These are phyloP conservation scores for Microcebus lehilahytsara DNA, from an alignment of 2,113 vertebrate genomes.

Conservation along the genomic window DNA sequence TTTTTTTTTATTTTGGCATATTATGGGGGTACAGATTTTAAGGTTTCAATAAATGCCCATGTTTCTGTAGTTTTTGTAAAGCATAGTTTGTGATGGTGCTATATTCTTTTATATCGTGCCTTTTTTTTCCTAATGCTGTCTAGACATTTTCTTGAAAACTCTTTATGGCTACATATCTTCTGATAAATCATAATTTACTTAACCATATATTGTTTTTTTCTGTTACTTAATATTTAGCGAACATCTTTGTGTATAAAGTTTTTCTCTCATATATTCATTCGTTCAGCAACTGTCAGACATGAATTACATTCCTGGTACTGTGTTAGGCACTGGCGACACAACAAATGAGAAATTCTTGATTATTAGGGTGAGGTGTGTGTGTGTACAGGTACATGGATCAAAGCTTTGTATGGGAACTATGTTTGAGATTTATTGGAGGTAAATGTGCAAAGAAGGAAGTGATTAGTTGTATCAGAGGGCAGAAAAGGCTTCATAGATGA, in stretches of 20 bases:
- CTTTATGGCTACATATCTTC: neutral
- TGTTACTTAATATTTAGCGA: neutral
- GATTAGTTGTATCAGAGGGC: neutral
- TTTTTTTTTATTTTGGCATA: too few relatives aligned
- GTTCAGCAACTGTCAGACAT: neutral
- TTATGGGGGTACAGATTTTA: too few relatives aligned
- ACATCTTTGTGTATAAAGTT: neutral
- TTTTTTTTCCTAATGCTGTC: neutral
- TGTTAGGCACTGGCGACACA: neutral
- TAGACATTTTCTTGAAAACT: neutral
- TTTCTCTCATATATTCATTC: neutral
- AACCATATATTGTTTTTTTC: neutral
- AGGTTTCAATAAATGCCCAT: too few relatives aligned
- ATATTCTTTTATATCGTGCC: neutral
- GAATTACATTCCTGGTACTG: neutral
- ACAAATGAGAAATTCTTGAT: neutral
- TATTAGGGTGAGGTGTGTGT: neutral
- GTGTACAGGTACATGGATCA: neutral
- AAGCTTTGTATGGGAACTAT: neutral
- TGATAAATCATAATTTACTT: neutral
- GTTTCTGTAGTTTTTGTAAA: constrained; percentile 5
- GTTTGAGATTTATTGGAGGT: neutral
- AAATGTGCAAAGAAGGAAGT: neutral
- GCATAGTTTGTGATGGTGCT: neutral
- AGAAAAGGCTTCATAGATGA: neutral